These are phyloP conservation scores for Podabrus alpinus DNA, from an alignment of 2,888 invertebrate species.

Conservation along the genomic window DNA sequence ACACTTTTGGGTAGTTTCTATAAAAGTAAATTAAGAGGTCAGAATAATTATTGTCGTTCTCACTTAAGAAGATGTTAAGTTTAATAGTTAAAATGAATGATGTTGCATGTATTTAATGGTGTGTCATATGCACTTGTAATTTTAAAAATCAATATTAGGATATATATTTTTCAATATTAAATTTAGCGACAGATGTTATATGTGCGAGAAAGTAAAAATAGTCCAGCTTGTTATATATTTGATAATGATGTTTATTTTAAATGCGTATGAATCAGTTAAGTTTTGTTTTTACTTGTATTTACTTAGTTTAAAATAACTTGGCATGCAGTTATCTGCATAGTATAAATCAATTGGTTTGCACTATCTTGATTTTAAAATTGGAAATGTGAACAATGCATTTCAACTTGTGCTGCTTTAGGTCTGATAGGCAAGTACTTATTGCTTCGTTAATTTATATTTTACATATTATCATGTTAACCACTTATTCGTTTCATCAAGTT, in stretches of 20 bases:
- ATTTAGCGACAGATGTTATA: constrained; percentile 1
- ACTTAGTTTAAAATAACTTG: not conserved
- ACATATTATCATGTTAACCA: not conserved
- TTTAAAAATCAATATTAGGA: not conserved
- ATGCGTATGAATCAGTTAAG: not conserved
- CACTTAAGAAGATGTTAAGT: not conserved
- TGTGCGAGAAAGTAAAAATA: constrained; percentile 14
- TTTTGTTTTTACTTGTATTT: not conserved
- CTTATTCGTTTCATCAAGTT: not conserved
- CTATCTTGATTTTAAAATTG: not conserved
- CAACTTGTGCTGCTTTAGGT: constrained; percentile 43
- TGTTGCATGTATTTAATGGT: not conserved
- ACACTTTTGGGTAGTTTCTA: not conserved
- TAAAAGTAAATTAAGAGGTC: not conserved
- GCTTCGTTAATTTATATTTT: not conserved
- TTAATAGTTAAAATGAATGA: not conserved
- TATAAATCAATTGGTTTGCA: not conserved
- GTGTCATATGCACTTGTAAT: not conserved
- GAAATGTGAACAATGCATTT: constrained; percentile 30
- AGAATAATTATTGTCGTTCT: not conserved
- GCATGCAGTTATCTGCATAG: not conserved
- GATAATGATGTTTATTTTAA: constrained; percentile 6
- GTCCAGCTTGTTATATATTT: constrained; percentile 7
- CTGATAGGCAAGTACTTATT: constrained; percentile 44
- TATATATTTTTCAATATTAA: not conserved